Conservation (phyloP, 2,113 vertebrate genomes). For the Archilochus colubris region DNA sequence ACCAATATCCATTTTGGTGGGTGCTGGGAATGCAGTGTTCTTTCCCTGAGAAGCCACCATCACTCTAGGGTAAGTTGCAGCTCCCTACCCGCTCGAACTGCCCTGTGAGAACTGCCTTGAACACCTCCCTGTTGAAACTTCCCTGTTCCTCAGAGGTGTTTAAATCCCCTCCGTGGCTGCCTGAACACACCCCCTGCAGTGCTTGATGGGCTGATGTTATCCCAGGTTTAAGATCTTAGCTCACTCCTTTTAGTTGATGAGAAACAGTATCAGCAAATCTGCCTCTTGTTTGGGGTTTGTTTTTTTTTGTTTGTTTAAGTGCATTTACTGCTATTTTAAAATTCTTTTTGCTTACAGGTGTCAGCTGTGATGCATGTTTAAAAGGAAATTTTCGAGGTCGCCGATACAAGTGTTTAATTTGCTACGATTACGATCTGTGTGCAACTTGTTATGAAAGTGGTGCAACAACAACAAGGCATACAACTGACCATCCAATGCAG, state of each 20-base stretch:
- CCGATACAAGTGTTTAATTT: constrained; percentile 99
- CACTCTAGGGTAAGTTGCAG: too few relatives aligned
- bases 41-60: too few relatives aligned
- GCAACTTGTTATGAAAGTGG: constrained; percentile 99
- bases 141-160: too few relatives aligned
- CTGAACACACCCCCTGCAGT: too few relatives aligned
- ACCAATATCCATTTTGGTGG: too few relatives aligned
- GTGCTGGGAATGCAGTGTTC: too few relatives aligned
- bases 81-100: too few relatives aligned
- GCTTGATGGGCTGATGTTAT: too few relatives aligned
- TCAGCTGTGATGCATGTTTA: constrained; percentile 99
- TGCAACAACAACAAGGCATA: constrained; percentile 96
- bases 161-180: too few relatives aligned
- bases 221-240: too few relatives aligned
- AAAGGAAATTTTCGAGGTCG: constrained; percentile 99
- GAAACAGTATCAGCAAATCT: neutral
- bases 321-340: constrained; percentile 39
- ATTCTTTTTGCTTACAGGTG: constrained; percentile 83
- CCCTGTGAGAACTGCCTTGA: too few relatives aligned
- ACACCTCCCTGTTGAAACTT: too few relatives aligned
- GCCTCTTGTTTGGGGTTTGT: neutral
- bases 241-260: neutral
- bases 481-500: constrained; percentile 99
- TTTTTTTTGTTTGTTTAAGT: neutral
- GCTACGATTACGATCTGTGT: constrained; percentile 99